phyloP scores from a whole-genome alignment of 2,888 invertebrate species.

The Cheilosia impressa region DNA sequence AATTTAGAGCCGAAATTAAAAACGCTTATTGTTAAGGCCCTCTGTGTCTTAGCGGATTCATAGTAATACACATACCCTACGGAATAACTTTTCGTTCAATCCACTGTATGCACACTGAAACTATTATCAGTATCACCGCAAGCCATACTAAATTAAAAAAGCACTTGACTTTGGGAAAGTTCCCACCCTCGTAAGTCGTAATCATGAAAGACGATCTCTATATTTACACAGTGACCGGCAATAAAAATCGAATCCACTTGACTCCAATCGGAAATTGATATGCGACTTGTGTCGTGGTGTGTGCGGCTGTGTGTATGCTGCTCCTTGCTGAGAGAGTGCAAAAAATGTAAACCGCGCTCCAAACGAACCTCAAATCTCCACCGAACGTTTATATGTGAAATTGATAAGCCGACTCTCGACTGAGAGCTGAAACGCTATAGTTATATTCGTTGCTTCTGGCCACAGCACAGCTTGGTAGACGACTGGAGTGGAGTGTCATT shows the following conservation, averaged over 20 bases:
- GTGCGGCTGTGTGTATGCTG: background rate
- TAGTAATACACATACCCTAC: too few species aligned
- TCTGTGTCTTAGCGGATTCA: too few species aligned
- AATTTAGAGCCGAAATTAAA: too few species aligned
- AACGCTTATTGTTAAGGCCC: too few species aligned
- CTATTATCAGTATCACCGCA: conserved; percentile 13
- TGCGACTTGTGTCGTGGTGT: conserved; percentile 14
- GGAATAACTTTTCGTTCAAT: background rate
- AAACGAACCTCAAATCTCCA: background rate
- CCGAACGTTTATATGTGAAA: conserved; percentile 28
- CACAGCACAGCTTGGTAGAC: conserved; percentile 13
- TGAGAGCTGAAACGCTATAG: too few species aligned
- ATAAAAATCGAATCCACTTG: conserved; percentile 10
- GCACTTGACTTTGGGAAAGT: conserved; percentile 47
- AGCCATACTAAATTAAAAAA: background rate
- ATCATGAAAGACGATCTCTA: conserved; percentile 21
- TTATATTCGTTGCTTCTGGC: background rate
- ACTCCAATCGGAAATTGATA: conserved; percentile 26
- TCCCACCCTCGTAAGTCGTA: conserved; percentile 32
- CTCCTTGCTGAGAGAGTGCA: background rate
- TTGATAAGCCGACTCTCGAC: conserved; percentile 56
- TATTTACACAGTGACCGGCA: background rate
- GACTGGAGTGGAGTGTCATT: conserved; percentile 42
- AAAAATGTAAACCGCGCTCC: conserved; percentile 7
- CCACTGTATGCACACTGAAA: background rate